These are phyloP conservation scores for Gastrophryne carolinensis DNA, from an alignment of 2,797 vertebrate genomes.

Conservation along the genomic window DNA sequence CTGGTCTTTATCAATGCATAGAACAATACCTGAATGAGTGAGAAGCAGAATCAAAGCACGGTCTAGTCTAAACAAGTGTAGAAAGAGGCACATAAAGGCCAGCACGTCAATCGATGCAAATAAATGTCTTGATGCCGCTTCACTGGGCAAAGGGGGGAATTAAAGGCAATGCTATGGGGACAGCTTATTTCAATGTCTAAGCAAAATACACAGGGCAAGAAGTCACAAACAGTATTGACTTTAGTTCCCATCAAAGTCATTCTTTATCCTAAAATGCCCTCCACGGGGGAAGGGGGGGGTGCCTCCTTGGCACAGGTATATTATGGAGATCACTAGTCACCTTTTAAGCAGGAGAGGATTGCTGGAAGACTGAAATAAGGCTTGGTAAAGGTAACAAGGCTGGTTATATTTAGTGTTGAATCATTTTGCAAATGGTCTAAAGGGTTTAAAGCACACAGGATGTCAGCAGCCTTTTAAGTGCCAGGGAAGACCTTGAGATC, in stretches of 20 bases:
- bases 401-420: conserved; percentile 47
- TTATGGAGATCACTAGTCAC: conserved; percentile 27
- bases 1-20: conserved; percentile 37
- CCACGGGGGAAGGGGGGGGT: too few relatives aligned
- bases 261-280: neutral
- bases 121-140: neutral
- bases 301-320: neutral
- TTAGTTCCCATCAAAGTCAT: neutral
- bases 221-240: conserved; percentile 9
- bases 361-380: conserved; percentile 37
- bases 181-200: neutral
- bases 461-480: conserved; percentile 17
- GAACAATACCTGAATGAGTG: conserved; percentile 47
- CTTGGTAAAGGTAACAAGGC: conserved; percentile 13
- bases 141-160: neutral
- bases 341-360: neutral
- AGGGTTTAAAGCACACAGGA: conserved; percentile 52
- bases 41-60: conserved; percentile 18
- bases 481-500: conserved; percentile 27
- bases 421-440: conserved; percentile 19
- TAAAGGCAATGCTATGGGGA: neutral
- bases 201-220: conserved; percentile 8
- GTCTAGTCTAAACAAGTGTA: neutral
- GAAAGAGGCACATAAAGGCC: conserved; percentile 28
- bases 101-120: conserved; percentile 1